Base-by-base conservation (phyloP, 2,113 vertebrate genomes). In the Lampris incognitus region DNA sequence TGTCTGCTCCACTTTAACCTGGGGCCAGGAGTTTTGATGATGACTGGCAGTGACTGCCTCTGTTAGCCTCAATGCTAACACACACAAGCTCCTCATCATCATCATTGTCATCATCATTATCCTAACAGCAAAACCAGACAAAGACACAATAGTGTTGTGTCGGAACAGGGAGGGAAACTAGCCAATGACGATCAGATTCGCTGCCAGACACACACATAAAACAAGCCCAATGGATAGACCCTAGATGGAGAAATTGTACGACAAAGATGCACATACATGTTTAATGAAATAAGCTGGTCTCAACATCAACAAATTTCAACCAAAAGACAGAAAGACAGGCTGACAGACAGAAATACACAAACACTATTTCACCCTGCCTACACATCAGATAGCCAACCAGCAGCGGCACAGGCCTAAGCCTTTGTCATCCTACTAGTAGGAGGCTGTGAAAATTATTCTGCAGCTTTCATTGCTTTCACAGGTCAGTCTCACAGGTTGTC, bases 401-500 rank as follows among this genome's bases (percentile, higher is more conserved):
- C 69, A n/a, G 54, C 66, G 24, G 46, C 74, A 83, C 74, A 78
- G 71, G 67, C 83, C 83, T 73, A 63, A 64, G 76, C 75, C 78
- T 87, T 72, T 85, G 78, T 88, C 74, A 81, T 72, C 65, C 61
- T 78, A 67, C 67, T 57, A 63, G 79, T 66, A 57, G 64, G 63
- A 1, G 57, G 37, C 61, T 72, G 66, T 78, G 60, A 72, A 75
- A 85, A 76, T 76, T 5, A 84, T 76, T 69, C 50, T 69, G 72
- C 82, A 44, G 59, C 68, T 46, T 70, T 75, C 59, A 41, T 79
- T 79, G 76, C 24, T 57, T 66, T 9, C 58, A 42, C 69, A 74
- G 72, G 78, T 76, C 81, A 81, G 72, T 78, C 75, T 66, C 71
- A 84, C 72, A 79, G 72, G 75, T 62, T 76, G 74, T 66, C 66